Evolutionary conservation across 1,140 invertebrate species (phyloP), one percentile per base, ranked within the genome.

Genomic region (Drosophila miranda): DNA sequence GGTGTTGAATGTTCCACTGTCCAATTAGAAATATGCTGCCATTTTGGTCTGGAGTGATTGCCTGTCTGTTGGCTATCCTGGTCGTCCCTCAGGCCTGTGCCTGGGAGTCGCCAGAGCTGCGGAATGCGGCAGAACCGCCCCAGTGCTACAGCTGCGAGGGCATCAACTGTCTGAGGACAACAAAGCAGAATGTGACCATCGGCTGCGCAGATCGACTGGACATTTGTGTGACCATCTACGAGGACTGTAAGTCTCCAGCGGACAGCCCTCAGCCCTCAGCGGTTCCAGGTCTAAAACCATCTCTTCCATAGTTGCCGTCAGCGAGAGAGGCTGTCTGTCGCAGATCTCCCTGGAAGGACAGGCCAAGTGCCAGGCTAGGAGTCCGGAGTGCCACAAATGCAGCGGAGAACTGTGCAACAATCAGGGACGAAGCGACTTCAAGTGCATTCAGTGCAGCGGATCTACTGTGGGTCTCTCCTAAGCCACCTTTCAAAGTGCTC

Each of bases 211-310:
- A 90, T 75, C 42, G 57, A 11, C 41, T 90, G 58, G 89, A 90
- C 55, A 66, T 78, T n/a, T 90, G 89, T 64, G 83, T 82, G 3
- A 89, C 83, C 0, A 73, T 90, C 8, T 90, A 73, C 23, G 78
- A 89, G 19, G 71, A 63, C 44, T 88, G 89, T 90, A 49, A 75
- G 86, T 75, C 30, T n/a, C 34, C 9, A 11, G 6, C 0, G 13
- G 13, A 43, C 3, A 19, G 6, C 13, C 52, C 2, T 3, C 26
- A 6, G 28, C 28, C 16, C 16, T 16, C 3, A 26, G 16, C 16
- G 16, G 16, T 16, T 28, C 16, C 1, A 11, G 21, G 14, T 28
- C 28, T 9, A 41, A 34, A 21, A 16, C 8, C 4, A 11, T 5
- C 7, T 2, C 11, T 3, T 62, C 11, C 5, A 21, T 58, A 90